A percentile compares a stretch with the other conserved stretches of the same genome.
Conservation (phyloP, 2,797 vertebrate species). For the Enteromius unitaeniatus region DNA sequence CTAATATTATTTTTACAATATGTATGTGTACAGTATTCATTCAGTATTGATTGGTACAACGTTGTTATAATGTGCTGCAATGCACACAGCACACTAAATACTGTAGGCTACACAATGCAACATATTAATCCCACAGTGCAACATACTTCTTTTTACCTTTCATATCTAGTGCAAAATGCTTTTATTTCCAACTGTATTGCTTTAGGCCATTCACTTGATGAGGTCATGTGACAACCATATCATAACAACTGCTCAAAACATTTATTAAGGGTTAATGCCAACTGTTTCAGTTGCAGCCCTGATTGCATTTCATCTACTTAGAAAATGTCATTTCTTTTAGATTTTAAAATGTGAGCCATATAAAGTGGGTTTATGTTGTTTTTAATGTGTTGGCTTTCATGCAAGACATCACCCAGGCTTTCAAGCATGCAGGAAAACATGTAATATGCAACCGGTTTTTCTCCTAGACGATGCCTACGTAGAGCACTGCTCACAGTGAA, state of each 20-base stretch:
- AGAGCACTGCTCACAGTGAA: not conserved
- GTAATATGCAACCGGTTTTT: constrained; percentile 9
- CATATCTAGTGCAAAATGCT: not conserved
- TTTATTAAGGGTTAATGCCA: not conserved
- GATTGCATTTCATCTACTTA: not conserved
- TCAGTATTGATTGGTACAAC: not conserved
- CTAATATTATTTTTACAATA: not conserved
- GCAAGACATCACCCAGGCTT: not conserved
- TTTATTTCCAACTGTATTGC: not conserved
- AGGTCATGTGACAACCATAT: not conserved
- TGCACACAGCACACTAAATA: not conserved
- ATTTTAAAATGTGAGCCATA: not conserved
- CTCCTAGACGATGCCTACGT: not conserved
- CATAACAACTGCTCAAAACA: not conserved
- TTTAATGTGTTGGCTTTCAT: not conserved
- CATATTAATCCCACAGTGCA: constrained; percentile 2
- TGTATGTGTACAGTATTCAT: not conserved
- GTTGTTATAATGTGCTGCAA: not conserved
- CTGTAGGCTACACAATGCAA: not conserved
- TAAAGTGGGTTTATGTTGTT: not conserved
- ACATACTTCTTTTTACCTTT: not conserved
- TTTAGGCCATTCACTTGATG: not conserved
- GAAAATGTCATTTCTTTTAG: not conserved
- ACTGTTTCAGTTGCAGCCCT: not conserved
- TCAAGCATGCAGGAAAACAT: constrained; percentile 17